phyloP scores from a whole-genome alignment of 2,797 vertebrate genomes.

The Halcyon chelicuti region DNA sequence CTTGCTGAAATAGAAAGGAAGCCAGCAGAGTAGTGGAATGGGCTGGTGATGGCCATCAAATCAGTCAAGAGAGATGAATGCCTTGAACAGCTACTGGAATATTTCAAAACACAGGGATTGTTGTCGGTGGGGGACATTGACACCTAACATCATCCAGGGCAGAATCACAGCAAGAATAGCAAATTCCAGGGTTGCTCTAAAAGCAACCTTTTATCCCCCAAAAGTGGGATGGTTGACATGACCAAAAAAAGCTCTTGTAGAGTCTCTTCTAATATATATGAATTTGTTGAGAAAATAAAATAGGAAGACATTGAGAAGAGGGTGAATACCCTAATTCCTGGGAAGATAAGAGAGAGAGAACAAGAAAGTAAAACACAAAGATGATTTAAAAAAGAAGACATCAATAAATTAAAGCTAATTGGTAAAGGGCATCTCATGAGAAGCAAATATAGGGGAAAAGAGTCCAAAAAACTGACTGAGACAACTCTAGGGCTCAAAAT shows the following conservation, averaged over 20 bases:
- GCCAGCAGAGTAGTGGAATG: not conserved
- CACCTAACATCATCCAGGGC: not conserved
- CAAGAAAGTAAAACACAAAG: not conserved
- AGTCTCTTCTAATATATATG: not conserved
- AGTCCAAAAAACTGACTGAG: not conserved
- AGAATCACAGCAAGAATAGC: not conserved
- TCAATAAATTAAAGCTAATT: not conserved
- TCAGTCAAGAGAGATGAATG: not conserved
- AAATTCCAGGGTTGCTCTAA: not conserved
- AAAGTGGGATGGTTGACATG: not conserved
- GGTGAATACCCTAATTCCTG: not conserved
- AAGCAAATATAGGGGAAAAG: not conserved
- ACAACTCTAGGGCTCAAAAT: not conserved
- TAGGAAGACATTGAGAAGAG: not conserved
- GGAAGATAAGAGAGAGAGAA: not conserved
- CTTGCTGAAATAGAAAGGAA: not conserved
- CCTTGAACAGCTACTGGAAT: not conserved
- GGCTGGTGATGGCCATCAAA: not conserved
- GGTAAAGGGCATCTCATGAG: not conserved
- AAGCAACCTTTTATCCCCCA: not conserved
- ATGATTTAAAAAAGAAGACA: not conserved
- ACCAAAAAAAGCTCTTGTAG: not conserved
- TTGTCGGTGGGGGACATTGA: not conserved
- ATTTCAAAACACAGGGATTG: not conserved
- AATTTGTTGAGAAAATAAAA: not conserved